phyloP scores from a whole-genome alignment of 2,113 vertebrate genomes.

The Chrysochloris asiatica region DNA sequence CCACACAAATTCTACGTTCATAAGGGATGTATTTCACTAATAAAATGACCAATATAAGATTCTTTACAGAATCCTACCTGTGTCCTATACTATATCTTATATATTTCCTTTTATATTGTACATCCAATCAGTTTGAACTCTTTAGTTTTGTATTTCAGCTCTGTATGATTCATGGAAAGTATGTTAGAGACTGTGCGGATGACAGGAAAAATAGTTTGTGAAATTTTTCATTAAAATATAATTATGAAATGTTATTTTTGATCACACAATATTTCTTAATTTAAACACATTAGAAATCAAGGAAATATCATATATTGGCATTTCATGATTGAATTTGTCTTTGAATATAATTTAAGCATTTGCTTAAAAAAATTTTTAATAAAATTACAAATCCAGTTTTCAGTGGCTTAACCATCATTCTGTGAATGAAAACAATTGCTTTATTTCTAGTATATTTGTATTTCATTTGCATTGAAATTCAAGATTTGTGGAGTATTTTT shows the following conservation, averaged over 20 bases:
- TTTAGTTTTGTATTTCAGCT: background rate
- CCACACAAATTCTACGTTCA: background rate
- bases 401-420: background rate
- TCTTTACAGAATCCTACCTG: background rate
- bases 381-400: constrained; percentile 1
- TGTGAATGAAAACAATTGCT: background rate
- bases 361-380: background rate
- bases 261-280: background rate
- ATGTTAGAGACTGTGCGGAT: background rate
- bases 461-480: constrained; percentile 12
- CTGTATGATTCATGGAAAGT: background rate
- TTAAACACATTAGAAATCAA: background rate
- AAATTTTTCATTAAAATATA: constrained; percentile 23
- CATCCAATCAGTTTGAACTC: background rate
- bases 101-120: background rate
- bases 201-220: background rate
- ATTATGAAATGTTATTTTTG: background rate
- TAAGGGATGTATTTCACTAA: background rate
- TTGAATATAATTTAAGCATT: constrained; percentile 12
- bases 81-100: background rate
- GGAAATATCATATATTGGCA: background rate
- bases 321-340: constrained; percentile 31
- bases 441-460: background rate
- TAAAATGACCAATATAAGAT: background rate
- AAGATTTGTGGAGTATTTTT: background rate